phyloP scores from a whole-genome alignment of 2,113 vertebrate genomes.

The Osmerus eperlanus region DNA sequence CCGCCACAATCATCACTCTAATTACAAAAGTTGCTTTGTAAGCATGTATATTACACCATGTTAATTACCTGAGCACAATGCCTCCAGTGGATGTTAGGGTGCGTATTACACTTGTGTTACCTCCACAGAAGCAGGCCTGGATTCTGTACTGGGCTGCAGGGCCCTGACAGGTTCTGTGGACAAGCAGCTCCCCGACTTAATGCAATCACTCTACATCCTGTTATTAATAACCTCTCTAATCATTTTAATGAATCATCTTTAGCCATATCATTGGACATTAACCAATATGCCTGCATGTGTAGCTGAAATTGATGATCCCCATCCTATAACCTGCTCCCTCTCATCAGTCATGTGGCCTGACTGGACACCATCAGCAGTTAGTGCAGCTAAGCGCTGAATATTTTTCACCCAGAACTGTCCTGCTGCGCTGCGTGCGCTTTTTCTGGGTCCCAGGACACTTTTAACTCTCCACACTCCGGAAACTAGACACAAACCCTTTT shows the following conservation, averaged over 20 bases:
- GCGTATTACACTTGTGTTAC: slow-evolving; percentile 52
- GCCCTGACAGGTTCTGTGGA: slow-evolving; percentile 11
- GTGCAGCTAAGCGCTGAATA: slow-evolving; percentile 13
- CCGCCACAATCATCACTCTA: slow-evolving; percentile 70
- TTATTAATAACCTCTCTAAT: slow-evolving; percentile 48
- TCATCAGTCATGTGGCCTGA: slow-evolving; percentile 47
- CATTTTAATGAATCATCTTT: slow-evolving; percentile 52
- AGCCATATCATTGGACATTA: slow-evolving; percentile 53
- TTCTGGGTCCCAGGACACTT: slow-evolving; percentile 23
- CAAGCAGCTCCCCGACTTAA: slow-evolving; percentile 16
- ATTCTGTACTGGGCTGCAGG: slow-evolving; percentile 37
- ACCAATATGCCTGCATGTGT: slow-evolving; percentile 30
- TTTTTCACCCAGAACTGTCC: slow-evolving; percentile 24
- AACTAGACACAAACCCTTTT: slow-evolving; percentile 4
- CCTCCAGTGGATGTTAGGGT: slow-evolving; percentile 56
- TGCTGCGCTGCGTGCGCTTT: background rate
- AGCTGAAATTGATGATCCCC: slow-evolving; percentile 47
- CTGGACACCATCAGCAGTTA: slow-evolving; percentile 28
- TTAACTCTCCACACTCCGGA: slow-evolving; percentile 20
- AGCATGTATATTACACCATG: slow-evolving; percentile 70
- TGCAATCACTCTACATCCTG: slow-evolving; percentile 27
- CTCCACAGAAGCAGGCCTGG: slow-evolving; percentile 36
- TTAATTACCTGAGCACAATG: slow-evolving; percentile 63
- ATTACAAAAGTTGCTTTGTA: slow-evolving; percentile 76
- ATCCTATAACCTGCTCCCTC: slow-evolving; percentile 31